A percentile compares a stretch with the other conserved stretches of the same genome.
These are phyloP conservation scores for Echinometra lucunter DNA, from an alignment of 53 echinoderm and acorn worm genomes.

Conservation along the genomic window DNA sequence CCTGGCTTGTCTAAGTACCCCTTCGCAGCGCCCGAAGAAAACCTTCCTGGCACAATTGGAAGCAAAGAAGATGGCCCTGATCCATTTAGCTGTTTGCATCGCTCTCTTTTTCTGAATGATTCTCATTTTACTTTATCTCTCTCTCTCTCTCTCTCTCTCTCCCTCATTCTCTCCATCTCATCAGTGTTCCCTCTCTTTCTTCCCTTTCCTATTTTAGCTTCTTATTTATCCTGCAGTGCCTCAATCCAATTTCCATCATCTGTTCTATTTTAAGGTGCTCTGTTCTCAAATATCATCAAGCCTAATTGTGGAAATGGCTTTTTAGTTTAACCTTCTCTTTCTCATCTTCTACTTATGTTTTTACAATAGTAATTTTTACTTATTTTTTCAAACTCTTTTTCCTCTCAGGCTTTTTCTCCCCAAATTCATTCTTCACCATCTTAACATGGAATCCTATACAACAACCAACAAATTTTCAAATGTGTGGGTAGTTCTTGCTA, in stretches of 20 bases:
- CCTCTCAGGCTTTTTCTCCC: no score
- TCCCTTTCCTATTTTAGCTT: conserved; percentile 28
- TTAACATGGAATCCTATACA: no score
- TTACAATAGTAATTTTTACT: neutral
- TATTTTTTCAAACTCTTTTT: neutral
- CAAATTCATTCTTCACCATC: no score
- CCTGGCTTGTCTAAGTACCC: conserved; percentile 50
- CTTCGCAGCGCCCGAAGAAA: conserved; percentile 26
- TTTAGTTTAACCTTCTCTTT: neutral
- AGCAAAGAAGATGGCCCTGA: conserved; percentile 7
- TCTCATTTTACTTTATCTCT: neutral
- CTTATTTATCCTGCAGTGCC: conserved; percentile 47
- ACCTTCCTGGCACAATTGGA: neutral
- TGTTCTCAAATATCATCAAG: conserved; percentile 42
- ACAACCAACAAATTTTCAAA: no score
- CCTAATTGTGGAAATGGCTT: neutral
- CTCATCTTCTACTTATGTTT: neutral
- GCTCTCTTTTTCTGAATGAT: conserved; percentile 41
- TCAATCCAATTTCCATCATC: conserved; percentile 49
- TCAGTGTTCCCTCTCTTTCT: neutral
- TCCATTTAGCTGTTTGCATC: conserved; percentile 63
- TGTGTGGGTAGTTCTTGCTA: no score
- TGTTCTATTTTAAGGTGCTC: conserved; percentile 41
- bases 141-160: conserved; percentile 18
- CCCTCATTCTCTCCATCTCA: neutral